Evolutionary conservation across 1,140 invertebrate species (phyloP).

Genomic region (Aphaenogaster rudis): DNA sequence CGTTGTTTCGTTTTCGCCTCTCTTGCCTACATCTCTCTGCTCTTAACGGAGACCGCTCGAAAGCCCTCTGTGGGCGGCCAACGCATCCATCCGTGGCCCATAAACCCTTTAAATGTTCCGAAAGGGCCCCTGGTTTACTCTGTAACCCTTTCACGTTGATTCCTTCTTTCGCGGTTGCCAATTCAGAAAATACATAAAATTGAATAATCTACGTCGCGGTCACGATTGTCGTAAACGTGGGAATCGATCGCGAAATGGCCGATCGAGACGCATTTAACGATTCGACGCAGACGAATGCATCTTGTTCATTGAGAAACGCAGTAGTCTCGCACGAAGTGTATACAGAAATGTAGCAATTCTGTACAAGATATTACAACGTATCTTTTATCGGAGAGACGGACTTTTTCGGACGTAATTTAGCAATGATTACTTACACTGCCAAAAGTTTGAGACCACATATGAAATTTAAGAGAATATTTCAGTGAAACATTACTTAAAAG

Average conservation of each 20-base stretch:
- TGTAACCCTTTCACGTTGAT: constrained; percentile 60
- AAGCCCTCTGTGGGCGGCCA: constrained; percentile 59
- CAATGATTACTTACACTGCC: no score
- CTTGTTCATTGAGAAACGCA: neutral
- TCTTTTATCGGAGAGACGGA: neutral
- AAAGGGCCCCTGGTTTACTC: constrained; percentile 64
- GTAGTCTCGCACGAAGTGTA: neutral
- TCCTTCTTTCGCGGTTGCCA: constrained; percentile 48
- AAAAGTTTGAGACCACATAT: no score
- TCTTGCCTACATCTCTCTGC: constrained; percentile 23
- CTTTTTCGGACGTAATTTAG: neutral
- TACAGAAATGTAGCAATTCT: neutral
- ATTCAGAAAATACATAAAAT: constrained; percentile 43
- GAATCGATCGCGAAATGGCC: constrained; percentile 42
- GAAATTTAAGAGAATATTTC: no score
- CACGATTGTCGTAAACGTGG: neutral
- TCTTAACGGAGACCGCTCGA: constrained; percentile 19
- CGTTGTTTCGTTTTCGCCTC: constrained; percentile 61
- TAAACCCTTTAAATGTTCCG: constrained; percentile 67
- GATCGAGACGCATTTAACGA: neutral
- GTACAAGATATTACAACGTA: neutral
- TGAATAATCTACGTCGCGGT: constrained; percentile 37
- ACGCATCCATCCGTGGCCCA: constrained; percentile 62
- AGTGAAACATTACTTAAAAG: no score
- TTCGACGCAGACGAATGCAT: neutral